Percentiles rank a stretch among this genome's conserved stretches.
These are phyloP conservation scores for Diacarnus erythraeanus DNA, from an alignment of 37 sponge, comb jelly and placozoan species.

Conservation along the genomic window DNA sequence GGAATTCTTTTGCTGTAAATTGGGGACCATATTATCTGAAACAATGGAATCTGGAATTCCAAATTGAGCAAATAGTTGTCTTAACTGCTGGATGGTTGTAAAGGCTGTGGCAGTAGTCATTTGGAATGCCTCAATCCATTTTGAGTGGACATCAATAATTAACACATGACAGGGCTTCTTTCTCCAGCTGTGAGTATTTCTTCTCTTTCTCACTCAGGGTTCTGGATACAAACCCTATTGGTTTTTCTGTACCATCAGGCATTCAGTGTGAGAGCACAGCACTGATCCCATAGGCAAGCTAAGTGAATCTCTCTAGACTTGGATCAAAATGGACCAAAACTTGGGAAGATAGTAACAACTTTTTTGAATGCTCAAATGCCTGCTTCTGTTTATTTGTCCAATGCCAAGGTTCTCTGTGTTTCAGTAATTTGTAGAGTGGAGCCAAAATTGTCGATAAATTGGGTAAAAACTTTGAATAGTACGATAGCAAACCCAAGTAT, in stretches of 20 bases:
- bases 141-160: conserved; percentile 44
- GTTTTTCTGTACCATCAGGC: conserved; percentile 31
- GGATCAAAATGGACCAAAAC: conserved; percentile 44
- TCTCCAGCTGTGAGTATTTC: conserved; percentile 37
- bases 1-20: conserved; percentile 38
- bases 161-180: conserved; percentile 30
- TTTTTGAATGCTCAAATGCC: conserved; percentile 42
- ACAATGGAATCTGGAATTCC: too few relatives aligned
- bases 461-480: conserved; percentile 35
- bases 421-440: conserved; percentile 22
- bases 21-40: conserved; percentile 42
- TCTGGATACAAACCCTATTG: conserved; percentile 36
- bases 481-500: conserved; percentile 30
- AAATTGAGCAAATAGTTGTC: conserved; percentile 19
- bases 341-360: conserved; percentile 38
- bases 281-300: conserved; percentile 25
- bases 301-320: conserved; percentile 10
- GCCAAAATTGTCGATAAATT: conserved; percentile 16
- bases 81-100: conserved; percentile 3
- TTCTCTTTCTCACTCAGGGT: conserved; percentile 13
- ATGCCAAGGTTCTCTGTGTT: conserved; percentile 14
- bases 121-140: conserved; percentile 42
- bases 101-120: not conserved
- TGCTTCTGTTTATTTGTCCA: conserved; percentile 26
- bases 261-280: conserved; percentile 22